Conservation (phyloP, 2,797 vertebrate genomes). For the Crocodylus rhombifer region DNA sequence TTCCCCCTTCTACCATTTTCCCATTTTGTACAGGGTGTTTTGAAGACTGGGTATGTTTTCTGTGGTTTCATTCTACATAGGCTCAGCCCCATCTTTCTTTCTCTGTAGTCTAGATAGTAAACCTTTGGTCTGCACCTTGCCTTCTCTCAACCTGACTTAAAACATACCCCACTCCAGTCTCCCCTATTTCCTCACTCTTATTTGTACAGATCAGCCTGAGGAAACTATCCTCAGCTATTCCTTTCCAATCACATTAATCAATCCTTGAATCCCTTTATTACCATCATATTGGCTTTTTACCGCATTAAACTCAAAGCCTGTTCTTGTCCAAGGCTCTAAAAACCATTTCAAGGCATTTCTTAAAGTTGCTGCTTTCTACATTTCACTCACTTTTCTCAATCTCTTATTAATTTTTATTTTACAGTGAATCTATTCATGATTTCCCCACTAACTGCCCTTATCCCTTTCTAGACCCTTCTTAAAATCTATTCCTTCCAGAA, state of each 20-base stretch:
- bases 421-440: slow-evolving; percentile 3
- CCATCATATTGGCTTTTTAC: slow-evolving; percentile 27
- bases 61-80: not conserved
- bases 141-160: slow-evolving; percentile 25
- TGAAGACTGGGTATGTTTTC: slow-evolving; percentile 6
- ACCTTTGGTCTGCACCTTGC: not conserved
- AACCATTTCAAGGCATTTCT: slow-evolving; percentile 50
- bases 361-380: slow-evolving; percentile 32
- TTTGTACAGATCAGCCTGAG: not conserved
- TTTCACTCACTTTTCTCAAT: not conserved
- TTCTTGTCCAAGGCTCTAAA: slow-evolving; percentile 44
- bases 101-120: not conserved
- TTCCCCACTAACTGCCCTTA: not conserved
- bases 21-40: not conserved
- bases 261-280: slow-evolving; percentile 22
- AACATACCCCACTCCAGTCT: not conserved
- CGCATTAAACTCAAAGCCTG: slow-evolving; percentile 42
- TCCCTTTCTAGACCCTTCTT: slow-evolving; percentile 3
- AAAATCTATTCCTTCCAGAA: slow-evolving; percentile 39
- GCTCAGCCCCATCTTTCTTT: not conserved
- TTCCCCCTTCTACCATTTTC: not conserved
- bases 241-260: slow-evolving; percentile 19
- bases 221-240: slow-evolving; percentile 41
- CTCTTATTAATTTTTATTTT: slow-evolving; percentile 30
- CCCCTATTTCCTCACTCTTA: not conserved